Base-by-base conservation (phyloP, 2,797 vertebrate genomes). In the Sitta carolinensis region DNA sequence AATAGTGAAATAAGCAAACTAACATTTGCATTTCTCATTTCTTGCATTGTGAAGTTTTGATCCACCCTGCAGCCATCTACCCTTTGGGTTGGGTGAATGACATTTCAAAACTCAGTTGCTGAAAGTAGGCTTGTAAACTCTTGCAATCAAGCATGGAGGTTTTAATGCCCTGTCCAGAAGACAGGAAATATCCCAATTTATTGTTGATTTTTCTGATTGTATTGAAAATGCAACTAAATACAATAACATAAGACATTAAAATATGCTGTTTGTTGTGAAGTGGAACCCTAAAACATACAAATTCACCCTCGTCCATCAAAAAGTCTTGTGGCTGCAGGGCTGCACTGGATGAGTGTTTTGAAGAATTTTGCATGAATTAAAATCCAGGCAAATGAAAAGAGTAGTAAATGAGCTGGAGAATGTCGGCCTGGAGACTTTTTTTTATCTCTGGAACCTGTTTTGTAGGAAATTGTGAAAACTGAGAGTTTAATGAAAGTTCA, bases 1-100 rank as follows among this genome's bases (percentile, higher is more conserved):
- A 85, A 70, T 26, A 74, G 85, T 92, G 92, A 95, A 96, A 95
- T 96, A 96, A 94, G 64, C 48, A 96, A 97, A 91, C n/a, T 95
- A 87, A 86, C 72, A 96, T 97, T 96, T 97, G 68, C 81, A 68
- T 97, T 95, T 97, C 58, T 92, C 84, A 69, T 96, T 97, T 95
- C 90, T 95, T 96, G 64, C 59, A 75, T 94, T 96, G 57, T 57
- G 47, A 95, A 94, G 90, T 84, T 96, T 96, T 95, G 69, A 92
- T 95, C 68, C 84, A 93, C 68, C 76, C 70, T 52, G 23, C 38
- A 96, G 94, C 36, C 87, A 82, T 96, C 70, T 97, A 87, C 79
- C 87, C 85, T 94, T 97, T 95, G 54, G 25, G 29, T 86, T 96
- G 80, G 59, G 69, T 90, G 84, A 87, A 96, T 96, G 72, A 94